Evolutionary conservation across 2,888 invertebrate genomes (phyloP).

Genomic region (Drosophila parthenogenetica): DNA sequence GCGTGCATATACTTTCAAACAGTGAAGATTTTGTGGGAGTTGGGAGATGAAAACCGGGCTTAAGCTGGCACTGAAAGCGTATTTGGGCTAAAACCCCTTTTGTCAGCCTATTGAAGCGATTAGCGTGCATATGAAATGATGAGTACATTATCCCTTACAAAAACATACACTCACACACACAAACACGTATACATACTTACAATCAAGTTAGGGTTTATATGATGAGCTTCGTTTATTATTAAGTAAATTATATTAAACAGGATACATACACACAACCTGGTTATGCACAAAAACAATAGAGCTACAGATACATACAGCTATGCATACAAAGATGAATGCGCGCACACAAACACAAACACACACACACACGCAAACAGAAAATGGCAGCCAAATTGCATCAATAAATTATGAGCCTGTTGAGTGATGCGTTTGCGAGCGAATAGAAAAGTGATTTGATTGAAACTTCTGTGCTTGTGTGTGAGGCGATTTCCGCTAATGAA

Average conservation of each 20-base stretch:
- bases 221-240: background rate
- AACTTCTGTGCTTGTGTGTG: constrained; percentile 10
- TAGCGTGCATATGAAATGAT: constrained; percentile 71
- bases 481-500: constrained; percentile 50
- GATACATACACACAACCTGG: constrained; percentile 22
- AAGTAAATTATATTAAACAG: constrained; percentile 11
- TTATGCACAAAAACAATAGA: constrained; percentile 12
- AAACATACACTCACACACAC: constrained; percentile 25
- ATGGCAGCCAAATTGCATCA: constrained; percentile 58
- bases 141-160: constrained; percentile 31
- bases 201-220: constrained; percentile 1
- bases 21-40: constrained; percentile 17
- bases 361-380: constrained; percentile 15
- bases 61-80: constrained; percentile 15
- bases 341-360: constrained; percentile 7
- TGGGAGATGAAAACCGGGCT: constrained; percentile 7
- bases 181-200: constrained; percentile 8
- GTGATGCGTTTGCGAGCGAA: constrained; percentile 42
- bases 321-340: background rate
- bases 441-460: constrained; percentile 34
- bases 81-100: constrained; percentile 34
- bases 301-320: constrained; percentile 22
- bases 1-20: constrained; percentile 42
- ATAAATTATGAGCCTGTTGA: constrained; percentile 73
- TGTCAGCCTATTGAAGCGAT: constrained; percentile 72